phyloP scores from a whole-genome alignment of 2,113 vertebrate species.

The Clarias gariepinus region DNA sequence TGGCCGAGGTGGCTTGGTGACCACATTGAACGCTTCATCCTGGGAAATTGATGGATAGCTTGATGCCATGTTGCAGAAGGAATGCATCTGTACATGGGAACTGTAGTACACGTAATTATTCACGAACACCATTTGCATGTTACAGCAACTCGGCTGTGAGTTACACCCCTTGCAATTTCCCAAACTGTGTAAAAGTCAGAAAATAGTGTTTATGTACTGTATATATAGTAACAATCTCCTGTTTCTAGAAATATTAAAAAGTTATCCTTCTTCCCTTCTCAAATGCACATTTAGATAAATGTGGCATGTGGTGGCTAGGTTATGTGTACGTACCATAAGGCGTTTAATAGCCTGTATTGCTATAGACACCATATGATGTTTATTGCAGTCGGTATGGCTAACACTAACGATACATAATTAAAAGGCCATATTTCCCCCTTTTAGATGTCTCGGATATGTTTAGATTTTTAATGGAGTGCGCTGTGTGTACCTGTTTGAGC shows the following conservation, averaged over 20 bases:
- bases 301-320: not conserved
- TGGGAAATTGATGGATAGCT: no score
- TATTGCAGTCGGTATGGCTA: not conserved
- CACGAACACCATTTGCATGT: no score
- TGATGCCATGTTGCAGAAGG: no score
- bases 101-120: no score
- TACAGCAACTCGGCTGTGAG: no score
- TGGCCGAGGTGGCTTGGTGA: no score
- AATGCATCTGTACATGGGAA: no score
- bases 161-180: no score
- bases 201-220: no score
- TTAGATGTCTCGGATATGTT: conserved; percentile 1
- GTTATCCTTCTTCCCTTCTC: conserved; percentile 26
- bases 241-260: not conserved
- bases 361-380: not conserved
- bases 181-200: no score
- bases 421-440: not conserved
- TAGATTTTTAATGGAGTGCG: conserved; percentile 28
- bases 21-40: no score
- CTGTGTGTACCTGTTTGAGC: conserved; percentile 58
- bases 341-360: not conserved
- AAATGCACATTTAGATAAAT: not conserved
- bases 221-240: not conserved
- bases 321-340: not conserved
- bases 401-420: conserved; percentile 16